Evolutionary conservation across 2,113 vertebrate species (phyloP), one percentile per base, ranked within the genome.

Genomic region (Platanista minor): DNA sequence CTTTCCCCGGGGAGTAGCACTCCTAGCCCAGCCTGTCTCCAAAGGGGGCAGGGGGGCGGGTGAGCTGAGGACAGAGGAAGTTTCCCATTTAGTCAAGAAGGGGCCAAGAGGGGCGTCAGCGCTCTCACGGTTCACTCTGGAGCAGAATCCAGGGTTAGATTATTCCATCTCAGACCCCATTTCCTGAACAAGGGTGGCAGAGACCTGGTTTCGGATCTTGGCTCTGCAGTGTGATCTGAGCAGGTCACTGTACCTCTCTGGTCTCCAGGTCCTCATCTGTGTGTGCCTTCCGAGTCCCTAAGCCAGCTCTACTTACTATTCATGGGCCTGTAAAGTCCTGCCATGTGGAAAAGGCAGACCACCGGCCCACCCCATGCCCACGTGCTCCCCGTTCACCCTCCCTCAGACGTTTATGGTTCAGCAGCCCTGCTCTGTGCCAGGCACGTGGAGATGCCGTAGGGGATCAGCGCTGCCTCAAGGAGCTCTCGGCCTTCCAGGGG

Each of bases 81-180:
- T 17, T 23, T 29, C 39, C 43, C 8, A 0, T 7, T 52, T 4
- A 2, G 15, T 41, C n/a, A 57, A 8, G 14, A 18, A n/a, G 8
- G 18, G 15, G 13, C 64, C 14, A 0, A 0, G 4, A 21, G 1
- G 10, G 5, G 33, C 1, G 1, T 67, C 33, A 27, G 2, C 1
- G 1, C 41, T 59, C 84, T 39, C 77, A 25, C 43, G 29, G 2
- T 10, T 14, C 39, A 5, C 23, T 14, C 36, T 6, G 3, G 46
- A 75, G 71, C 31, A 7, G 8, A 75, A 57, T 9, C 18, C 20
- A 10, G 31, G 8, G 5, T 27, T 18, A 8, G 25, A 31, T 27
- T 2, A 23, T 29, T 74, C 61, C 8, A 0, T 33, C 57, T 72
- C 27, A 9, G 36, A 33, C 12, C 29, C 31, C 20, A 31, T 39